Conservation (phyloP, 2,797 vertebrate species). For the Lepilemur septentrionalis region DNA sequence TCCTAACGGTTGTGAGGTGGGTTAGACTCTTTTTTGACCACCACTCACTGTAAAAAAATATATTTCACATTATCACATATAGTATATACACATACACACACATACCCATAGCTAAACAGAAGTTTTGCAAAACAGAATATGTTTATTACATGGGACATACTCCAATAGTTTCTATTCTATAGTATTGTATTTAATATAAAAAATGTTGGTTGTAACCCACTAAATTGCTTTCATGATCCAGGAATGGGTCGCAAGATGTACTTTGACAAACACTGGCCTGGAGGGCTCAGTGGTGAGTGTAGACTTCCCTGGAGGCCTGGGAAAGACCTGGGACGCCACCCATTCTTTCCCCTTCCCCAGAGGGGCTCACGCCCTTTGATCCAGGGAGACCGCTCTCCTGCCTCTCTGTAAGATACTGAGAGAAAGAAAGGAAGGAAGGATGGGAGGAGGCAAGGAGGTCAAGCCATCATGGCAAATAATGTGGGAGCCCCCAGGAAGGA, state of each 20-base stretch:
- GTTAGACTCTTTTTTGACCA: neutral
- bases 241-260: neutral
- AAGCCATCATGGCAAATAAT: neutral
- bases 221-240: neutral
- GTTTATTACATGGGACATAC: neutral
- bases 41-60: neutral
- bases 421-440: neutral
- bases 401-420: neutral
- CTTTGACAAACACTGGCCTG: neutral
- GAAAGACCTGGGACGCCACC: neutral
- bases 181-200: neutral
- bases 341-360: neutral
- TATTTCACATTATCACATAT: neutral
- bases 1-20: neutral
- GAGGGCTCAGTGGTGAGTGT: neutral
- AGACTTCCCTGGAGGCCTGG: neutral
- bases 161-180: neutral
- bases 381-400: neutral
- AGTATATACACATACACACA: neutral
- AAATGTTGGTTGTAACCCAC: neutral
- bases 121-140: neutral
- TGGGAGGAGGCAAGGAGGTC: neutral
- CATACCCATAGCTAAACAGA: neutral
- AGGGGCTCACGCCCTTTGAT: neutral
- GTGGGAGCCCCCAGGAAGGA: neutral